Percentiles rank a stretch among this genome's conserved stretches.
These are phyloP conservation scores for Byasa hedistus DNA, from an alignment of 2,888 invertebrate genomes.

Conservation along the genomic window DNA sequence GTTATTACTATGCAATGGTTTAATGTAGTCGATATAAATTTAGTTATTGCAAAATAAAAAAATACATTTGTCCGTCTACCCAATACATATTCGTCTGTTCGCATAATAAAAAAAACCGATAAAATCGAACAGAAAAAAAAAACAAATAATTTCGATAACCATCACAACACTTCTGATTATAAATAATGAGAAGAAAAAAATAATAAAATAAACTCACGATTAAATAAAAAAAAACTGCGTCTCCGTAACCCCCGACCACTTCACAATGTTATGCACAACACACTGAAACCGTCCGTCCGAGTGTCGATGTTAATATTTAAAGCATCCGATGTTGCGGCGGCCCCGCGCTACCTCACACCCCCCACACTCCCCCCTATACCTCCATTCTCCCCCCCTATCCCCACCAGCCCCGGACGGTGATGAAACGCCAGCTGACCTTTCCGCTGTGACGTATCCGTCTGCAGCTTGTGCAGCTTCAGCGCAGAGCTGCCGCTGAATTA, in stretches of 20 bases:
- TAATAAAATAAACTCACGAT: constrained; percentile 26
- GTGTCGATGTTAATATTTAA: constrained; percentile 28
- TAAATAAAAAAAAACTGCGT: constrained; percentile 7
- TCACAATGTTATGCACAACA: constrained; percentile 29
- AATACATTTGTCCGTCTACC: too few relatives aligned
- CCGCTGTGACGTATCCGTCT: constrained; percentile 12
- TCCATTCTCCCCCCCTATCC: too few relatives aligned
- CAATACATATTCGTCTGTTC: too few relatives aligned
- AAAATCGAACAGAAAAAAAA: neutral
- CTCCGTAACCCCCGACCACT: constrained; percentile 28
- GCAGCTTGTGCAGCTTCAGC: constrained; percentile 9
- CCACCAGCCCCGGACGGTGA: constrained; percentile 4
- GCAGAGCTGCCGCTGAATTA: neutral
- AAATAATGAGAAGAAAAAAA: constrained; percentile 12
- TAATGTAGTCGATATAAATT: neutral
- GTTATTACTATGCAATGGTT: neutral
- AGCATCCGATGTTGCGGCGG: constrained; percentile 25
- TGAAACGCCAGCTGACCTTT: constrained; percentile 26
- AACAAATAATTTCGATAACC: too few relatives aligned
- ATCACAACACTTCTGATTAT: neutral
- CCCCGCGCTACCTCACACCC: neutral
- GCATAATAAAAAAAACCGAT: neutral
- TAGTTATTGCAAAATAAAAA: too few relatives aligned
- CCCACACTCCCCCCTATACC: constrained; percentile 22
- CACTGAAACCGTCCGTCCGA: constrained; percentile 28